Conservation (phyloP, 2,888 invertebrate genomes). For the Hipparchia semele region DNA sequence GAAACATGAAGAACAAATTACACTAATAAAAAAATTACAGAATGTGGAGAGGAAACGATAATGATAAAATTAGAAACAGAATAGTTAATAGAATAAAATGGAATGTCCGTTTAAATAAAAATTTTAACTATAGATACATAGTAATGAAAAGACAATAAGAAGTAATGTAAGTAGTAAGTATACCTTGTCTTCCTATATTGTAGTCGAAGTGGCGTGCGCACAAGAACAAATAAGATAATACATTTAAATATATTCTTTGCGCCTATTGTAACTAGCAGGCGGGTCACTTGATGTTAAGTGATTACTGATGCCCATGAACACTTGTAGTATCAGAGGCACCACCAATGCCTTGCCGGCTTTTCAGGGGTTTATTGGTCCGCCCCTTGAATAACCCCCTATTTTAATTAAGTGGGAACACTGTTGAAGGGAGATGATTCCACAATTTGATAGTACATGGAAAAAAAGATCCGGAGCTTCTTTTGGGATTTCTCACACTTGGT, state of each 20-base stretch:
- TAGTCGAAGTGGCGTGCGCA: constrained; percentile 9
- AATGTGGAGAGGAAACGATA: not conserved
- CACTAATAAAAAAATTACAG: not conserved
- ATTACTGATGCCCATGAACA: no score
- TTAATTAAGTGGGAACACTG: no score
- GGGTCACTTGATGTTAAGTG: no score
- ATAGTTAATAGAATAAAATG: not conserved
- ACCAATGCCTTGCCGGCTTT: no score
- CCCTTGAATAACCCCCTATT: no score
- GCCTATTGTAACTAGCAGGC: not conserved
- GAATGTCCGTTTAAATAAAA: not conserved
- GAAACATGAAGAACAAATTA: not conserved
- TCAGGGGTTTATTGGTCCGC: no score
- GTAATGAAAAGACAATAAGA: not conserved
- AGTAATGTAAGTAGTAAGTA: not conserved
- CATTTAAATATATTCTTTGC: not conserved
- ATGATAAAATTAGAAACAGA: not conserved
- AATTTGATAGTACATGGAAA: no score
- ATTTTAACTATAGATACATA: not conserved
- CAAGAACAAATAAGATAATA: constrained; percentile 6
- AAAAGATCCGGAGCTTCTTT: no score
- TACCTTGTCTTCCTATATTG: constrained; percentile 20
- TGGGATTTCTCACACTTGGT: no score
- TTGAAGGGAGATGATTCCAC: no score
- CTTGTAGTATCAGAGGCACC: no score